Evolutionary conservation across 2,797 vertebrate species (phyloP), one percentile per base, ranked within the genome.

Genomic region (Pangasius mekongensis): DNA sequence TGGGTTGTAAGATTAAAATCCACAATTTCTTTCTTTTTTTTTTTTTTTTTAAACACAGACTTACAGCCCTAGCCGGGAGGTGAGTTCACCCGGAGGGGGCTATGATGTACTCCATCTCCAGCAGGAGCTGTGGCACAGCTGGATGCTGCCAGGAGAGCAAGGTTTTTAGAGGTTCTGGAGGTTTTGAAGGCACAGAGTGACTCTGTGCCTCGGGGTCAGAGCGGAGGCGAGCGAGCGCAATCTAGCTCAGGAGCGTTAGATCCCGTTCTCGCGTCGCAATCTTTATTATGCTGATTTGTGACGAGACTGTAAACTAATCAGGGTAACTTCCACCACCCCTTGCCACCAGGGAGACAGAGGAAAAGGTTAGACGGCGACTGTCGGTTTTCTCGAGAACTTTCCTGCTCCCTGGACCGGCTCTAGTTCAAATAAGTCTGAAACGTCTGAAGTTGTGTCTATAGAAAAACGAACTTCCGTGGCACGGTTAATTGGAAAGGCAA

Each of bases 291-390:
- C 94, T 93, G 95, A 94, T 94, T 93, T 93, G 93, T 92, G 93
- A 94, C 92, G 86, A 92, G 94, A 94, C 93, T 93, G 94, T 94
- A 95, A 95, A 94, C 95, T 95, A 94, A 96, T 96, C 95, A 96
- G 93, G 93, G 92, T 85, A 90, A 90, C 90, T 90, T 92, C 74
- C 60, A 88, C 69, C 93, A 88, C 91, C 84, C 71, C 83, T 88
- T 91, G 88, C 92, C 94, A 90, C 93, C 87, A 90, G 94, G 94
- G 93, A 93, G 92, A 91, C 80, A 87, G 87, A 91, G 92, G 89
- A 92, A 95, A 95, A 95, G 95, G 95, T 95, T 96, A 94, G 92
- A 90, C 30, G 84, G 87, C 83, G 91, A 92, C 92, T 92, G 89
- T 90, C 67, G 62, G 74, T 90, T 86, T 78, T 77, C 76, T 84